Evolutionary conservation across 2,797 vertebrate species (phyloP), one percentile per base, ranked within the genome.

Genomic region (Sebastolobus alascanus): DNA sequence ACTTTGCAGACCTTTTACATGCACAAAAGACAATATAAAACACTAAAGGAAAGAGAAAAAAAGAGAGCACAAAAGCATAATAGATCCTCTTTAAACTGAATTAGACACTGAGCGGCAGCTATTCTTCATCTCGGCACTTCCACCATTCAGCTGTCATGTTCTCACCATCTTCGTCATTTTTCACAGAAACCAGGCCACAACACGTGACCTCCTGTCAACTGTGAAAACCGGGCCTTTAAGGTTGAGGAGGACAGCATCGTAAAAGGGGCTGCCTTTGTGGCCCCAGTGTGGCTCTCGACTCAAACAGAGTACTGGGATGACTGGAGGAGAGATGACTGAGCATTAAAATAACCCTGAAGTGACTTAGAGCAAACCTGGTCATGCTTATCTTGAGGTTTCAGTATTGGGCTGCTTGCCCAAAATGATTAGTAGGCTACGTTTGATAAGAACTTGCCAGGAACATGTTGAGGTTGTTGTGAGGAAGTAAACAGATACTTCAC

Each of bases 321-420:
- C 79, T 89, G 40, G 16, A 67, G n/a, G 29, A 81, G 72, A 75
- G 65, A 85, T 90, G 86, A 89, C 78, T 74, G 50, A 37, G 85
- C 84, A 84, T 31, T 52, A 71, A 73, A 75, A 58, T 75, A 29
- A 65, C 46, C 71, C 54, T 66, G 11, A 64, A 27, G 37, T 80
- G 72, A 88, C 72, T 87, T 31, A 83, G n/a, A 87, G 58, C 67
- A 80, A 83, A 82, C 72, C 60, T 78, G 46, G 43, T 77, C 52
- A 68, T 81, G 79, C 68, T 80, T 81, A 83, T 83, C 63, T 46
- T 4, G 7, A 63, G 65, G 85, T 90, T 93, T 93, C 88, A 75
- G 13, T 84, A 69, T 92, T 67, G 84, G 31, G 13, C 18, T 43
- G 64, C 73, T 77, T 89, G 83, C 89, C 88, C 69, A 68, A 87